These are phyloP conservation scores for Heliconius nattereri DNA, from an alignment of 1,140 invertebrate genomes.

Conservation along the genomic window DNA sequence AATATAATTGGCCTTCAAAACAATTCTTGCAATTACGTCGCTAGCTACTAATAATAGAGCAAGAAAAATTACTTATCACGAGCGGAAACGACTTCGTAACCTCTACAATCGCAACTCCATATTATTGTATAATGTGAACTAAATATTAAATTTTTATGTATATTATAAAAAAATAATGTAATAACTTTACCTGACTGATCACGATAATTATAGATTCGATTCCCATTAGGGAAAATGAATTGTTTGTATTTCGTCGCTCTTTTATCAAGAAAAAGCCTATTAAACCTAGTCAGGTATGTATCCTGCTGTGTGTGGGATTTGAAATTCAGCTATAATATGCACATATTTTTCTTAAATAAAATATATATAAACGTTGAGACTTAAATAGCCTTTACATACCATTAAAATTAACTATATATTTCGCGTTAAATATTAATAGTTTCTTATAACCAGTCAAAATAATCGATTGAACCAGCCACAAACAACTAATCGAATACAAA, in stretches of 20 bases:
- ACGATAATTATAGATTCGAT: background rate
- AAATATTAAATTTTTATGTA: background rate
- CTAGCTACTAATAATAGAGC: slow-evolving; percentile 5
- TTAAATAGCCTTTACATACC: no score
- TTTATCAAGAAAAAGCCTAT: no score
- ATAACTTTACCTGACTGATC: background rate
- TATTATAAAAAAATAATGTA: no score
- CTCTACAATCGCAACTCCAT: background rate
- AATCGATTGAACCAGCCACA: no score
- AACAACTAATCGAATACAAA: background rate
- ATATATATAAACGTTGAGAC: no score
- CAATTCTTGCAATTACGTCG: background rate
- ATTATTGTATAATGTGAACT: background rate
- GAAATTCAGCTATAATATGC: background rate
- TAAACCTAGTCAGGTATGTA: background rate
- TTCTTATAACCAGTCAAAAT: no score
- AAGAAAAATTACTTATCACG: slow-evolving; percentile 5
- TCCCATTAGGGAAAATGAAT: background rate
- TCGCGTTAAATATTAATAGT: no score
- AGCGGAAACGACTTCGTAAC: slow-evolving; percentile 9
- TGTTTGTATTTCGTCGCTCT: background rate
- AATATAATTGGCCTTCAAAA: slow-evolving; percentile 10
- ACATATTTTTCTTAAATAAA: no score
- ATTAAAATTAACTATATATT: no score
- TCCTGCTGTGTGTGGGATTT: no score